phyloP scores from a whole-genome alignment of 2,113 vertebrate species.

The Pelecanus crispus region DNA sequence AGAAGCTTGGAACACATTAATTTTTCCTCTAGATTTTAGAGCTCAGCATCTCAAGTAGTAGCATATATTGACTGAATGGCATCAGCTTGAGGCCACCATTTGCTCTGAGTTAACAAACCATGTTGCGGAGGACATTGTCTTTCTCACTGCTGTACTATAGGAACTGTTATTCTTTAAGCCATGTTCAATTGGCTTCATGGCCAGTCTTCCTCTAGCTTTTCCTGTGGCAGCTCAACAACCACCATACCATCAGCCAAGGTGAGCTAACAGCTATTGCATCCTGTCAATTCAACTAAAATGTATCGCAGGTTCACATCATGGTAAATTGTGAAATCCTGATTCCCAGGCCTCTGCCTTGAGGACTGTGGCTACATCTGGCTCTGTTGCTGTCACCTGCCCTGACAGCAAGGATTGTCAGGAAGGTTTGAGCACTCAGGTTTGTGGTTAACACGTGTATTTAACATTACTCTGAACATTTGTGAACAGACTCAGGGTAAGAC shows the following conservation, averaged over 20 bases:
- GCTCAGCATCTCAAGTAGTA: not conserved
- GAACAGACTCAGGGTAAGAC: not conserved
- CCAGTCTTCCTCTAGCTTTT: not conserved
- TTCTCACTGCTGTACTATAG: not conserved
- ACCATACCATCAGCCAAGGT: fast-evolving
- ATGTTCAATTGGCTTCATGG: not conserved
- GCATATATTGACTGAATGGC: not conserved
- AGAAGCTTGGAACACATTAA: not conserved
- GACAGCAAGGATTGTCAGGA: not conserved
- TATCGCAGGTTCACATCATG: not conserved
- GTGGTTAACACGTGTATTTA: not conserved
- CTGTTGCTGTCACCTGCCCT: not conserved
- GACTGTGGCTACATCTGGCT: not conserved
- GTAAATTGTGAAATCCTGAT: not conserved
- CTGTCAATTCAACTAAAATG: not conserved
- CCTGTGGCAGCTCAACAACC: not conserved
- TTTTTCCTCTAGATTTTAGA: not conserved
- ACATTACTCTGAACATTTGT: not conserved
- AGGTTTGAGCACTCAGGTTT: not conserved
- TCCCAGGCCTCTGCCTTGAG: not conserved
- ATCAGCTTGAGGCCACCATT: not conserved
- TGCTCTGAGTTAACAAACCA: not conserved
- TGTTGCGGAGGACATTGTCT: not conserved
- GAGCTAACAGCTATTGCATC: not conserved
- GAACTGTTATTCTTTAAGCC: not conserved